Evolutionary conservation across 92 coral and sea anemone species (phyloP).

Genomic region (Hydrozoanthus gracilis): DNA sequence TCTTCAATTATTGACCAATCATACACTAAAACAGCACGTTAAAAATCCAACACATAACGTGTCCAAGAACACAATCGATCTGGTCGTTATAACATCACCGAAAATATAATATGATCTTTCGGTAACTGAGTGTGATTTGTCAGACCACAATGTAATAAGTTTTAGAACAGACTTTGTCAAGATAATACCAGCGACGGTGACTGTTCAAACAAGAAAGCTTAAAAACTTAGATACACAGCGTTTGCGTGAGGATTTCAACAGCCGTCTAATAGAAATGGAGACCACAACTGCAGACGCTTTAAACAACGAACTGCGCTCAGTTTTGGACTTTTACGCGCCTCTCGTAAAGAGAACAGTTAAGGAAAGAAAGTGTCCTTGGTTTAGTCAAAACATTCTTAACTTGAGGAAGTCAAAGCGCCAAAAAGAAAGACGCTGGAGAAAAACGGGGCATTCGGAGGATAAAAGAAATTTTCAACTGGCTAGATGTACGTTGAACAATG

Average conservation of each 20-base stretch:
- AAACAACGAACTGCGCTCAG: not conserved
- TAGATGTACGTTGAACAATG: not conserved
- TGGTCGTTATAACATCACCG: not conserved
- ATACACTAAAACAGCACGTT: not conserved
- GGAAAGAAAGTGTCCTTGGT: not conserved
- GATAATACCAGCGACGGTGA: not conserved
- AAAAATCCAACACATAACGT: not conserved
- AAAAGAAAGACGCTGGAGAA: not conserved
- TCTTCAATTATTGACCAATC: not conserved
- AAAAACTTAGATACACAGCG: not conserved
- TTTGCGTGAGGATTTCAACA: not conserved
- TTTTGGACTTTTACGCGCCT: not conserved
- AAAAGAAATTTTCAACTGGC: not conserved
- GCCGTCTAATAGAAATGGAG: not conserved
- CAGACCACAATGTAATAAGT: not conserved
- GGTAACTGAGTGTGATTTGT: not conserved
- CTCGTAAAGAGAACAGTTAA: not conserved
- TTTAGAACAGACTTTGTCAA: not conserved
- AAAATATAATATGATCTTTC: not conserved
- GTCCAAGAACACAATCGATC: not conserved
- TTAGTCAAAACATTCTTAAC: not conserved
- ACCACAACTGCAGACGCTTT: not conserved
- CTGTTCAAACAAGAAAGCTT: not conserved
- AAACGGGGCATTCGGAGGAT: not conserved
- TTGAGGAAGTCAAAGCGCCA: not conserved